Conservation (phyloP, 2,888 invertebrate species). For the Agapostemon virescens region DNA sequence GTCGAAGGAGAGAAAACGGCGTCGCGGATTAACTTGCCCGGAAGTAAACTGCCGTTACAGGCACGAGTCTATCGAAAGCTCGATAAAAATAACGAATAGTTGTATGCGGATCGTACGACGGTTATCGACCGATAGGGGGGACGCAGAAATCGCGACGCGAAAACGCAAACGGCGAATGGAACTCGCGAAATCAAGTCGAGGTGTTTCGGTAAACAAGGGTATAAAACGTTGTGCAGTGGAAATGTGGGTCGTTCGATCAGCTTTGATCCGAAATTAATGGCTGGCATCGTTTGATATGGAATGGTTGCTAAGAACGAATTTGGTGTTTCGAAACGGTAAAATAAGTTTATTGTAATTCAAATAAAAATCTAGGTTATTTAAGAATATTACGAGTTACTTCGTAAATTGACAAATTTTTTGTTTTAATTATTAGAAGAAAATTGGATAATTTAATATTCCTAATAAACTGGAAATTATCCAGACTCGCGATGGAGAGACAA, state of each 20-base stretch:
- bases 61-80: conserved; percentile 15
- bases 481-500: too few relatives aligned
- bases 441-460: too few relatives aligned
- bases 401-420: too few relatives aligned
- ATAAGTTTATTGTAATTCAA: too few relatives aligned
- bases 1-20: conserved; percentile 30
- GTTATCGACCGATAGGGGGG: neutral
- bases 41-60: conserved; percentile 47
- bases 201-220: conserved; percentile 1
- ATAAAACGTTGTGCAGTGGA: neutral
- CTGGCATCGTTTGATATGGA: neutral
- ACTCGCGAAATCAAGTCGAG: neutral
- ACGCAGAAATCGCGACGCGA: neutral
- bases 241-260: neutral
- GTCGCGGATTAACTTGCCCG: conserved; percentile 46
- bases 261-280: neutral
- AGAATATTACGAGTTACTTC: too few relatives aligned
- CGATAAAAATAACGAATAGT: conserved; percentile 38
- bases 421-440: too few relatives aligned
- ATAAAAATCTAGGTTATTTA: too few relatives aligned
- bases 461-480: too few relatives aligned
- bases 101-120: neutral
- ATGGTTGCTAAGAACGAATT: neutral
- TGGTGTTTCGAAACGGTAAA: neutral
- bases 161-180: neutral